Percentiles rank a stretch among this genome's conserved stretches.
Conservation (phyloP, 2,113 vertebrate species). For the Anhinga anhinga region DNA sequence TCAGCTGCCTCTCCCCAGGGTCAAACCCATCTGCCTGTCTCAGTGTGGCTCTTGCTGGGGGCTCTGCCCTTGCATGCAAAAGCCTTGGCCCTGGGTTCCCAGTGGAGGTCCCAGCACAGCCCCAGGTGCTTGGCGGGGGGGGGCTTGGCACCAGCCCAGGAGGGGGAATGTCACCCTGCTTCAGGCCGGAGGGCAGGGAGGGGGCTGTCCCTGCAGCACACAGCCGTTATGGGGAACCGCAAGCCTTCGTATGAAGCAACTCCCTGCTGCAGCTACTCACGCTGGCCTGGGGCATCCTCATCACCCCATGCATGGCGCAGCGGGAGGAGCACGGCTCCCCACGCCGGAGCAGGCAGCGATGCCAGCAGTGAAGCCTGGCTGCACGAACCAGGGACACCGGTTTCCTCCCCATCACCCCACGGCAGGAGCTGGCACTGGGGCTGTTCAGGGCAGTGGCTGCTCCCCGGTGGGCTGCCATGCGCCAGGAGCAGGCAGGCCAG, state of each 20-base stretch:
- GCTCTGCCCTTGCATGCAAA: fast-evolving
- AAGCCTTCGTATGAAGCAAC: not conserved
- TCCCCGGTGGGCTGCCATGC: not conserved
- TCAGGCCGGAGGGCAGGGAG: not conserved
- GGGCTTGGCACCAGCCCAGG: not conserved
- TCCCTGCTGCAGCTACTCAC: not conserved
- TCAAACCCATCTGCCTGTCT: fast-evolving
- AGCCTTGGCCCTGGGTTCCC: not conserved
- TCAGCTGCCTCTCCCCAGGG: not conserved
- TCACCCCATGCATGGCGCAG: fast-evolving
- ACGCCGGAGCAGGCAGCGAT: fast-evolving
- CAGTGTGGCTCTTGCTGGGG: not conserved
- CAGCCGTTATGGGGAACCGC: not conserved
- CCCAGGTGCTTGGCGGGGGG: not conserved
- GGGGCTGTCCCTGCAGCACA: not conserved
- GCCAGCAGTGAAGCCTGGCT: fast-evolving
- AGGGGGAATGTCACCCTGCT: not conserved
- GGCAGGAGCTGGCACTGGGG: not conserved
- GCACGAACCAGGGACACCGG: fast-evolving
- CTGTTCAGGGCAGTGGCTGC: fast-evolving
- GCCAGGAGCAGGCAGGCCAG: not conserved
- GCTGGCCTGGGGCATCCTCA: fast-evolving
- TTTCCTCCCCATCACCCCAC: not conserved
- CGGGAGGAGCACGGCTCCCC: not conserved
- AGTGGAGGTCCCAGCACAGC: not conserved